phyloP scores from a whole-genome alignment of 92 coral and sea anemone genomes.

The Palythoa heliodiscus region DNA sequence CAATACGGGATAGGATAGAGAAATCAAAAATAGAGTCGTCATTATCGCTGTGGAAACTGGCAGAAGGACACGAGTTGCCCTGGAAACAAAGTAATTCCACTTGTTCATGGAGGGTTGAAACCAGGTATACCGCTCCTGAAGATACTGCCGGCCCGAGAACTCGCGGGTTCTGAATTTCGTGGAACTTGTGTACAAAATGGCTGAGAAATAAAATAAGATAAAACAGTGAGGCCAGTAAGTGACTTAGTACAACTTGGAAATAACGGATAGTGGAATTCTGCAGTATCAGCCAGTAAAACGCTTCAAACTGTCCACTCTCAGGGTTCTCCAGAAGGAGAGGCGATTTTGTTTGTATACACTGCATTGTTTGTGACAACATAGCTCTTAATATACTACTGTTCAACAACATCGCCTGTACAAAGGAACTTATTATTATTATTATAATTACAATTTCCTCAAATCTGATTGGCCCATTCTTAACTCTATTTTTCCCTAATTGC shows the following conservation, averaged over 20 bases:
- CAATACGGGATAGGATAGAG: conserved; percentile 41
- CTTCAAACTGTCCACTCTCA: background rate
- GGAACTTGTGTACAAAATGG: conserved; percentile 88
- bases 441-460: no score
- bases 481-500: no score
- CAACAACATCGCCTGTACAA: no score
- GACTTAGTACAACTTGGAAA: background rate
- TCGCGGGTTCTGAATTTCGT: conserved; percentile 93
- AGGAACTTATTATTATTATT: no score
- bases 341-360: no score
- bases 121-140: conserved; percentile 92
- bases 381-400: no score
- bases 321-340: no score
- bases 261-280: background rate
- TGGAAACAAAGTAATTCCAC: conserved; percentile 95
- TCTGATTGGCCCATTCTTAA: no score
- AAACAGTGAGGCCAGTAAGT: background rate
- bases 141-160: conserved; percentile 94
- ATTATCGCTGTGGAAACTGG: conserved; percentile 76
- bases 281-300: background rate
- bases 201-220: conserved; percentile 50
- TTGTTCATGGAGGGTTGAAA: conserved; percentile 86
- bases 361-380: no score
- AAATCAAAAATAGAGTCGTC: conserved; percentile 63
- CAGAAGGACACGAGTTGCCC: conserved; percentile 75